Evolutionary conservation across 2,113 vertebrate genomes (phyloP), one percentile per base, ranked within the genome.

Genomic region (Vombatus ursinus): DNA sequence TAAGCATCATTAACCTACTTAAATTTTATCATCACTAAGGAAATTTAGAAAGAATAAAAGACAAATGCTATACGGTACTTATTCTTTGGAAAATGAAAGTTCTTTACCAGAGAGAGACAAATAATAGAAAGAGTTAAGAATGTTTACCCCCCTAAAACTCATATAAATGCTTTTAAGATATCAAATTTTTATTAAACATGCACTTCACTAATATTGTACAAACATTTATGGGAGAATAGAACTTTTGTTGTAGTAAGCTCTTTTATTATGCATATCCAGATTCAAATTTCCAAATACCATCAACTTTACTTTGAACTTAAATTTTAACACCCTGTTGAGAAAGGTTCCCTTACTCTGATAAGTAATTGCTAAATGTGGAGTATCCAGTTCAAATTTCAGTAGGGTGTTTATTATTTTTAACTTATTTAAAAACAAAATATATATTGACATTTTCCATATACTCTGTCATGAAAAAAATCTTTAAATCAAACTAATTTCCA

Each of bases 41-140:
- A 90, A 23, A 50, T 91, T 95, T 57, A 93, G 92, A 92, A 90
- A 94, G 95, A 96, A 93, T 91, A 93, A 93, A 93, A 91, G 14
- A 44, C 31, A 84, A 84, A 89, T 90, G 96, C 37, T 92, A 48
- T 93, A 49, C 16, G 96, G 53, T 50, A 90, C 3, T 68, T 92
- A 96, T 92, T 57, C 28, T 93, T 92, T 94, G 52, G 89, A 94
- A 95, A 94, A 54, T 49, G 93, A 12, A 90, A 90, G 84, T 96
- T 93, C 9, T 93, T 96, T 93, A 49, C 90, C 68, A 96, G 92
- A 95, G 48, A 47, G 95, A 84, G 50, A 25, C 11, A 93, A 37
- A 90, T 90, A 95, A 94, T 50, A 90, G 28, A 92, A 95, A 50
- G 11, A 7, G 25, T 90, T 84, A 97, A n/a, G 16, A 89, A 31